Conservation (phyloP, 2,797 vertebrate species). For the Crocodylus rhombifer region DNA sequence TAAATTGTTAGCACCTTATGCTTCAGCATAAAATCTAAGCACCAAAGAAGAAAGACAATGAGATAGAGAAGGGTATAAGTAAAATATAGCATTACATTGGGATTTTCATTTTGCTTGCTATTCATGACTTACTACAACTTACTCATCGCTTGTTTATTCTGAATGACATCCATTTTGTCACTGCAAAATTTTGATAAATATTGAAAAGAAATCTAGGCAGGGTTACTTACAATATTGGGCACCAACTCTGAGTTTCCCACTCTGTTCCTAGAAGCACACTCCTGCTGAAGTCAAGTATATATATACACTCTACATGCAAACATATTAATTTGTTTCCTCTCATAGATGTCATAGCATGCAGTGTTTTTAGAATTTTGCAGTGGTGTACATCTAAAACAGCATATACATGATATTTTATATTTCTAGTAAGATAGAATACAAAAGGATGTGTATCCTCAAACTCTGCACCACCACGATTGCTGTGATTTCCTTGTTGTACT, state of each 20-base stretch:
- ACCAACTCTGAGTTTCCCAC: rapidly evolving
- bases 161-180: background rate
- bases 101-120: background rate
- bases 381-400: no score
- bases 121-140: background rate
- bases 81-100: background rate
- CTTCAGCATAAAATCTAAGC: background rate
- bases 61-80: background rate
- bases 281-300: background rate
- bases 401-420: no score
- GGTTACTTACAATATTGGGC: background rate
- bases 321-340: background rate
- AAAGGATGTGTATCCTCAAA: no score
- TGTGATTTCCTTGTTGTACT: no score
- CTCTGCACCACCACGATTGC: no score
- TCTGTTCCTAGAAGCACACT: background rate
- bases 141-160: background rate
- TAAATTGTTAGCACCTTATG: background rate
- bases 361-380: background rate
- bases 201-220: background rate
- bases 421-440: no score
- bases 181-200: background rate
- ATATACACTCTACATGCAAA: background rate
- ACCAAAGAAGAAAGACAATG: background rate
- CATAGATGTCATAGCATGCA: background rate